phyloP scores from a whole-genome alignment of 2,113 vertebrate species.

The Lepisosteus osseus region DNA sequence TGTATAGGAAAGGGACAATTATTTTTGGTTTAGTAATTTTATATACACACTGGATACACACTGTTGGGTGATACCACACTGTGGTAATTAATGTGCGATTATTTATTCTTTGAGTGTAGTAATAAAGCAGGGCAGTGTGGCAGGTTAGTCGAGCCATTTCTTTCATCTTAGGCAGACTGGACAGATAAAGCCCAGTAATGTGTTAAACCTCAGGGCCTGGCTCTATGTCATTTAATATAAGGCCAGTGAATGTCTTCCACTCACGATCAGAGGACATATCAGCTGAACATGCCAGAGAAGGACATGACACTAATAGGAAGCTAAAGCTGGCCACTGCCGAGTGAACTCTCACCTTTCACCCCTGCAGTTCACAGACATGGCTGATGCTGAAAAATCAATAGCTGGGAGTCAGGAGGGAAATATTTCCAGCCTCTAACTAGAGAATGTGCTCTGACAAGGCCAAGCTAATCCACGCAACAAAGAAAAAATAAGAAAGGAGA shows the following conservation, averaged over 20 bases:
- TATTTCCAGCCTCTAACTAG: conserved; percentile 74
- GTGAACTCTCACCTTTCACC: conserved; percentile 68
- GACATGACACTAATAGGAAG: conserved; percentile 65
- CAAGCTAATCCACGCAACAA: conserved; percentile 62
- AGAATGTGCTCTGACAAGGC: conserved; percentile 75
- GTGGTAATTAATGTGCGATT: no score
- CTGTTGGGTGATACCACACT: no score
- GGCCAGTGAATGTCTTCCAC: conserved; percentile 13
- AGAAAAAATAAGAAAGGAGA: conserved; percentile 54
- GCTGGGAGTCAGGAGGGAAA: conserved; percentile 71
- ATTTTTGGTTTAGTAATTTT: no score
- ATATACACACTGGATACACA: no score
- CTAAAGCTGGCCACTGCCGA: conserved; percentile 42
- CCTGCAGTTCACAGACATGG: conserved; percentile 56
- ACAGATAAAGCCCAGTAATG: no score
- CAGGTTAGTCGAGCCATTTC: no score
- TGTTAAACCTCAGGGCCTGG: not conserved
- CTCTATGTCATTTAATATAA: conserved; percentile 20
- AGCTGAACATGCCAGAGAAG: conserved; percentile 50
- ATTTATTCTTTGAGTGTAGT: no score
- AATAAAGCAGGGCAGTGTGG: no score
- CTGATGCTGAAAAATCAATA: conserved; percentile 73
- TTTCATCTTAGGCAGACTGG: no score
- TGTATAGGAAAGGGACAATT: no score
- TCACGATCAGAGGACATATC: conserved; percentile 38